A percentile compares a stretch with the other conserved stretches of the same genome.
These are phyloP conservation scores for Noctua pronuba DNA, from an alignment of 2,888 invertebrate species.

Conservation along the genomic window DNA sequence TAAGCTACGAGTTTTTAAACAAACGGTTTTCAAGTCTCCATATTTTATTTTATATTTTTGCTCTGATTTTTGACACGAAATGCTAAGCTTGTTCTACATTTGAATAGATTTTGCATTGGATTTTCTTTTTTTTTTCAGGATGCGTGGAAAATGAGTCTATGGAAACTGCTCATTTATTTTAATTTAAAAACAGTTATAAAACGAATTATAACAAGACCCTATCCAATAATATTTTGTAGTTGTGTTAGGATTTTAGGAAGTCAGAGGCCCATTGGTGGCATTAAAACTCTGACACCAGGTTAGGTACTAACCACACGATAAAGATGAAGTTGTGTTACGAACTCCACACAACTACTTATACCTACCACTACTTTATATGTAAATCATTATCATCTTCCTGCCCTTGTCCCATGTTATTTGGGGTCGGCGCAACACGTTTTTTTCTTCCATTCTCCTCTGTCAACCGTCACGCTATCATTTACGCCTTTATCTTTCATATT, in stretches of 20 bases:
- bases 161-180: background rate
- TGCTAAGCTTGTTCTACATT: constrained; percentile 40
- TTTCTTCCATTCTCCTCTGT: no score
- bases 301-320: no score
- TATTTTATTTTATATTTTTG: constrained; percentile 51
- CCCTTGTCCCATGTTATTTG: no score
- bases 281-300: no score
- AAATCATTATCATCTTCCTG: no score
- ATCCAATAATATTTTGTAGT: background rate
- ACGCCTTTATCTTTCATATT: no score
- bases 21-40: constrained; percentile 36
- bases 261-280: no score
- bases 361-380: background rate
- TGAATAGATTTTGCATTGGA: constrained; percentile 6
- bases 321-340: background rate
- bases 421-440: no score
- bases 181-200: no score
- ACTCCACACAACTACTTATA: background rate
- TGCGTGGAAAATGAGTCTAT: background rate
- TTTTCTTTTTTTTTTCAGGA: constrained; percentile 7
- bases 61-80: constrained; percentile 23
- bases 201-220: background rate
- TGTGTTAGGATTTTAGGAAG: background rate
- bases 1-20: constrained; percentile 46
- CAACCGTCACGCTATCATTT: no score